phyloP scores from a whole-genome alignment of 2,797 vertebrate genomes.

The Cirrhinus molitorella region DNA sequence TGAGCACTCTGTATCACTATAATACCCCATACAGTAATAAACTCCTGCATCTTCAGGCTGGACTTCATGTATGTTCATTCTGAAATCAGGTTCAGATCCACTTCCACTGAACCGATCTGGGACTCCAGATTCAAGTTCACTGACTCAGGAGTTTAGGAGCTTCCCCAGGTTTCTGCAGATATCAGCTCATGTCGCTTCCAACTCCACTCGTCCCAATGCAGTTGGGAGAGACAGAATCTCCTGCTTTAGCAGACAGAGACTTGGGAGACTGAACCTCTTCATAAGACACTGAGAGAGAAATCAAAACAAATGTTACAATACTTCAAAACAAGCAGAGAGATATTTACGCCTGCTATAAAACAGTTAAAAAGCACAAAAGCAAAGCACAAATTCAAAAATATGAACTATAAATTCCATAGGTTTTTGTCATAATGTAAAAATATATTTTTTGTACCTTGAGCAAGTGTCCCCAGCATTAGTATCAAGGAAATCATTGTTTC shows the following conservation, averaged over 20 bases:
- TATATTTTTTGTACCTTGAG: background rate
- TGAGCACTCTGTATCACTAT: background rate
- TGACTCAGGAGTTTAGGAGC: slow-evolving; percentile 17
- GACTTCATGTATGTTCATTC: background rate
- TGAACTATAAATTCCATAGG: background rate
- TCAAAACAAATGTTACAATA: background rate
- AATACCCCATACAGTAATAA: background rate
- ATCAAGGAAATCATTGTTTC: background rate
- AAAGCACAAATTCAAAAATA: background rate
- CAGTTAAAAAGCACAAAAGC: background rate
- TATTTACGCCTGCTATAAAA: slow-evolving; percentile 33
- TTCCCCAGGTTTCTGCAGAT: slow-evolving; percentile 50
- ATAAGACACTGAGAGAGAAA: slow-evolving; percentile 12
- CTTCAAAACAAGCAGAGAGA: background rate
- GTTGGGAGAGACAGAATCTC: slow-evolving; percentile 47
- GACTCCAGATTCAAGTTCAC: rapidly evolving
- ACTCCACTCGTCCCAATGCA: slow-evolving; percentile 52
- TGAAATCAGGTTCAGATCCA: background rate
- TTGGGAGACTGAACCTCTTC: slow-evolving; percentile 44
- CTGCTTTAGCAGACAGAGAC: slow-evolving; percentile 26
- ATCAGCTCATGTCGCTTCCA: slow-evolving; percentile 9
- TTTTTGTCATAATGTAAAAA: background rate
- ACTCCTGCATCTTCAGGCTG: slow-evolving; percentile 21
- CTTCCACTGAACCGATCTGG: slow-evolving; percentile 19
- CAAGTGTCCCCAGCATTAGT: background rate